A percentile compares a stretch with the other conserved stretches of the same genome.
Evolutionary conservation across 2,797 vertebrate species (phyloP).

Genomic region (Pangasius djambal): DNA sequence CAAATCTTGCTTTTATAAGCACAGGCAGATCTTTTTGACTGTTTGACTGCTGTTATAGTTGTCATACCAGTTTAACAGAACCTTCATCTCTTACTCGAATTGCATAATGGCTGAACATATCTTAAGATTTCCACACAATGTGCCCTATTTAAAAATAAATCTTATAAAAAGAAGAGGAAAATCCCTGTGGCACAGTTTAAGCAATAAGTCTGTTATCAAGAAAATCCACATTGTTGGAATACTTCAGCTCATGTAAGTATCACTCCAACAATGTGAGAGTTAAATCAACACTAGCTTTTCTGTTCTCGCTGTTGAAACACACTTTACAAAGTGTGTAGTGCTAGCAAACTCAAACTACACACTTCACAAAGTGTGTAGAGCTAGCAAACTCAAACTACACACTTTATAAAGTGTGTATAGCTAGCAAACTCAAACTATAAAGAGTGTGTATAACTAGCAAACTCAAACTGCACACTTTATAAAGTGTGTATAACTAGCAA

Average conservation of each 20-base stretch:
- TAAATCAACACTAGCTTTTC: not conserved
- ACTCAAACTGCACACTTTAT: too few species aligned
- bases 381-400: too few species aligned
- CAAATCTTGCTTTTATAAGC: not conserved
- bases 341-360: not conserved
- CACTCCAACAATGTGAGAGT: not conserved
- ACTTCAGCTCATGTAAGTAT: not conserved
- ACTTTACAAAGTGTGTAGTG: not conserved
- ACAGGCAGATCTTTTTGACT: too few species aligned
- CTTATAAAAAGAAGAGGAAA: not conserved
- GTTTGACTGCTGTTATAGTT: not conserved
- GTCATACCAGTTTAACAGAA: slow-evolving; percentile 12
- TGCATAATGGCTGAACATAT: not conserved
- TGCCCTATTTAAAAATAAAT: not conserved
- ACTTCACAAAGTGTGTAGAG: not conserved
- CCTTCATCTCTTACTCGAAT: not conserved
- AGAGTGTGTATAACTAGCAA: too few species aligned
- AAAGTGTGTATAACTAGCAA: too few species aligned
- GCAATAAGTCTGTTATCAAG: not conserved
- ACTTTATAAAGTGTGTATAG: not conserved
- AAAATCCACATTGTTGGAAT: not conserved
- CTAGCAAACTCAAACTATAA: too few species aligned
- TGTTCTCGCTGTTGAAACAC: not conserved
- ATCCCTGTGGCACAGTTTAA: not conserved
- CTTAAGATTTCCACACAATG: not conserved